Conservation (phyloP, 2,113 vertebrate species). For the Zosterops japonicus region DNA sequence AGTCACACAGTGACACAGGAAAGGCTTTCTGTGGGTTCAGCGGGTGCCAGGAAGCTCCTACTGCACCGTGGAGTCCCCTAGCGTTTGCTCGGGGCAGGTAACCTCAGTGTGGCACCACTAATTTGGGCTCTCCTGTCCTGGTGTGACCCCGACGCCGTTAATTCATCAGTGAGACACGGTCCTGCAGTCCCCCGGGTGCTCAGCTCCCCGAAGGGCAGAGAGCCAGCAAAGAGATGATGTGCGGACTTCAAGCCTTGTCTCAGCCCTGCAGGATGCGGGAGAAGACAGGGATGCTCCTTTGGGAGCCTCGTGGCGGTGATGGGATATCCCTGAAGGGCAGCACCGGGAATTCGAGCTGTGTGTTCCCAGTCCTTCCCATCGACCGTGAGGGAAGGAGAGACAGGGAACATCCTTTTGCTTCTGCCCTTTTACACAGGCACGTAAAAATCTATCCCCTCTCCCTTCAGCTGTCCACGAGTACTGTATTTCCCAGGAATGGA, state of each 20-base stretch:
- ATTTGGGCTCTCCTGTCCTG: neutral
- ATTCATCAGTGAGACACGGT: neutral
- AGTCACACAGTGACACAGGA: neutral
- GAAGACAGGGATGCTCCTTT: neutral
- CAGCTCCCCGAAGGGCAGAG: neutral
- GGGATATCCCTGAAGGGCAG: neutral
- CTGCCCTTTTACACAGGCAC: neutral
- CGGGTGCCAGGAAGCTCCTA: rapidly evolving
- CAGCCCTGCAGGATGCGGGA: neutral
- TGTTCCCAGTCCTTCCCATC: neutral
- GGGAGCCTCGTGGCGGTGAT: neutral
- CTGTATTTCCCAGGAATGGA: neutral
- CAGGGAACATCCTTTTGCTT: neutral
- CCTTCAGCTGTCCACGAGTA: neutral
- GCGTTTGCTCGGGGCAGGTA: neutral
- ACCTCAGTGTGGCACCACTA: neutral
- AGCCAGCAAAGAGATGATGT: neutral
- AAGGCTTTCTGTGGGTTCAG: neutral
- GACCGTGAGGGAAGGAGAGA: neutral
- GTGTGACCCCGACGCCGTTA: rapidly evolving
- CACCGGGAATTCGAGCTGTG: neutral
- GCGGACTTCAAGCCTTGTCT: neutral
- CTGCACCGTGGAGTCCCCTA: rapidly evolving
- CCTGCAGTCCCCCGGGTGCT: neutral
- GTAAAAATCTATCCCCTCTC: neutral